Evolutionary conservation across 2,888 invertebrate species (phyloP), one percentile per base, ranked within the genome.

Genomic region (Fabriciana adippe): DNA sequence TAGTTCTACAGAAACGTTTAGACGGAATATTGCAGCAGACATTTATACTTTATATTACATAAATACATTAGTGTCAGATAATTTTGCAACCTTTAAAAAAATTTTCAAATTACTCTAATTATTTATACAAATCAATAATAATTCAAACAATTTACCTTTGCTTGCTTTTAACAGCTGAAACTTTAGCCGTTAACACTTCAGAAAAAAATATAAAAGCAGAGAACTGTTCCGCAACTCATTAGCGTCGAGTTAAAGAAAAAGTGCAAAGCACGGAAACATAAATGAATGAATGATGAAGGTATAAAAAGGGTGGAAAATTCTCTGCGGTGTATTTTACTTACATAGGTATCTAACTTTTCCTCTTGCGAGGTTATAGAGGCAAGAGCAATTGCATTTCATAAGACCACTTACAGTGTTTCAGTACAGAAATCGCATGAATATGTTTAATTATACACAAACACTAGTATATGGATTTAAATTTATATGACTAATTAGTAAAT

Each of bases 151-250:
- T 41, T 41, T 11, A 41, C 35, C 11, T 41, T 41, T 41, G 11
- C 35, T 41, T 41, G 35, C 35, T 41, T 8, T 35, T 35, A 41
- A 41, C 35, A 41, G 11, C 11, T 41, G 2, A 41, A 41, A 41
- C 8, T 41, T 11, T 11, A 41, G 35, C 35, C 35, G 35, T 11
- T 41, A 41, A 26, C 21, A 63, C 56, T 63, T 55, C 26, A 50
- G 66, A 18, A 54, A 56, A 61, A 45, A 35, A 61, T 50, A 60
- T 45, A 57, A 65, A 67, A 73, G 70, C 66, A 69, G 62, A 21
- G 64, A 65, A 59, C 65, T 68, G 57, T 72, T 73, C 62, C 66
- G 68, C 68, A 72, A 69, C 75, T 76, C 74, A 74, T 76, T 76
- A 76, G 71, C 69, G 70, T 72, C 48, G 54, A 66, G 69, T 59